phyloP scores from a whole-genome alignment of 1,140 invertebrate genomes.

The Calephelis virginiensis region DNA sequence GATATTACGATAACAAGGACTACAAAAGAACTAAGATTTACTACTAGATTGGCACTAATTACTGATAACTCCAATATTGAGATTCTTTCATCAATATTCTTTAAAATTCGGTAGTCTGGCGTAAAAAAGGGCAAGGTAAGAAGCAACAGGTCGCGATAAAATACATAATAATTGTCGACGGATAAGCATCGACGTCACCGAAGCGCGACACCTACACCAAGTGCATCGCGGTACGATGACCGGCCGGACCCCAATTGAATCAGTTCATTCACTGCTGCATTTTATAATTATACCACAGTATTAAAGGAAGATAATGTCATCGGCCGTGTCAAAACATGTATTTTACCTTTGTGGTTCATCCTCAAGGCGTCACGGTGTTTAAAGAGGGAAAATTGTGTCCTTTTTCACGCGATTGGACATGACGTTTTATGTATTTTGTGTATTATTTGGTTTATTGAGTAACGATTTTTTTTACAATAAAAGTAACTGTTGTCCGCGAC shows the following conservation, averaged over 20 bases:
- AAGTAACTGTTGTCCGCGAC: too few species aligned
- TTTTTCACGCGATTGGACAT: not conserved
- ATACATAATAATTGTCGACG: constrained; percentile 71
- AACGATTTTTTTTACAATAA: too few species aligned
- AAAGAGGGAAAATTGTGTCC: not conserved
- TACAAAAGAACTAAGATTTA: too few species aligned
- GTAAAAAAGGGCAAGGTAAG: constrained; percentile 27
- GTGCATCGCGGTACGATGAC: constrained; percentile 58
- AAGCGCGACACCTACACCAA: constrained; percentile 58
- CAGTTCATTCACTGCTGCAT: constrained; percentile 25
- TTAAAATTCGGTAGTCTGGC: not conserved
- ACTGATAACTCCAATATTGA: too few species aligned
- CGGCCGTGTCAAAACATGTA: constrained; percentile 17
- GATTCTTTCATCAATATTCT: not conserved
- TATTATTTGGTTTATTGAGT: too few species aligned
- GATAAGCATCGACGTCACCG: constrained; percentile 70
- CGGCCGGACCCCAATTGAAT: constrained; percentile 43
- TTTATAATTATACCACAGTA: constrained; percentile 23
- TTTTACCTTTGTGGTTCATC: constrained; percentile 9
- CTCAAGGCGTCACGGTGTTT: not conserved
- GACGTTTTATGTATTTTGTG: too few species aligned
- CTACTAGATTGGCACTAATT: too few species aligned
- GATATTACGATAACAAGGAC: too few species aligned
- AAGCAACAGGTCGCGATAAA: constrained; percentile 74
- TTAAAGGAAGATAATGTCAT: constrained; percentile 24